phyloP scores from a whole-genome alignment of 2,888 invertebrate species.

The Dyspetes luteomarginatus region DNA sequence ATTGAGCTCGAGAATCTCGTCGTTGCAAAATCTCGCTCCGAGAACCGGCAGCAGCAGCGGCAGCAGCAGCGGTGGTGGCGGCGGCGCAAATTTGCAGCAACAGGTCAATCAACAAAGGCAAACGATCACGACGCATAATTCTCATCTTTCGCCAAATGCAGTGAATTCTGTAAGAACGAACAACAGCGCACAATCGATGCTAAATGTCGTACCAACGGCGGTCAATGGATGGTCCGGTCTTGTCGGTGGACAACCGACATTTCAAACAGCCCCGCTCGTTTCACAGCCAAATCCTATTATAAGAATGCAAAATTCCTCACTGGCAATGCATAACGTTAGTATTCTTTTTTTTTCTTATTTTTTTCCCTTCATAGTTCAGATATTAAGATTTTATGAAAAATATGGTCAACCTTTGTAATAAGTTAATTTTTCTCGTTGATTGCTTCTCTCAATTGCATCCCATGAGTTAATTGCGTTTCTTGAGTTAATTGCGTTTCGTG shows the following conservation, averaged over 20 bases:
- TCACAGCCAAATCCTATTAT: constrained; percentile 79
- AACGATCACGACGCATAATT: constrained; percentile 75
- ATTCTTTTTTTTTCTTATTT: constrained; percentile 19
- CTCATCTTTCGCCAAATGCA: constrained; percentile 79
- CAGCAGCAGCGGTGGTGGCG: too few relatives aligned
- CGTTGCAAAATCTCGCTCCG: constrained; percentile 73
- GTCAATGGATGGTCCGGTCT: constrained; percentile 84
- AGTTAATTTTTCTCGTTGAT: too few relatives aligned
- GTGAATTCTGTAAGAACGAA: constrained; percentile 65
- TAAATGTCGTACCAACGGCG: constrained; percentile 80
- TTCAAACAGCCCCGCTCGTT: constrained; percentile 79
- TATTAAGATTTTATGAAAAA: too few relatives aligned
- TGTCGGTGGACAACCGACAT: constrained; percentile 83
- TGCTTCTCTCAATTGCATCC: too few relatives aligned
- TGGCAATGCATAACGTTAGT: constrained; percentile 82
- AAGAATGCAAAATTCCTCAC: constrained; percentile 78
- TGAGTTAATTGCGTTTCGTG: too few relatives aligned
- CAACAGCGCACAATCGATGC: constrained; percentile 79
- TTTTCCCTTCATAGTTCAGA: too few relatives aligned
- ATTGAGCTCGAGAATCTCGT: constrained; percentile 73
- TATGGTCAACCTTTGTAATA: too few relatives aligned
- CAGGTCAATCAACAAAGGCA: constrained; percentile 80
- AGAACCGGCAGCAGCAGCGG: constrained; percentile 74
- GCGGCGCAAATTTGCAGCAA: constrained; percentile 76
- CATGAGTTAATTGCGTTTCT: too few relatives aligned